phyloP scores from a whole-genome alignment of 2,113 vertebrate genomes.

The Sarotherodon lohbergeri region DNA sequence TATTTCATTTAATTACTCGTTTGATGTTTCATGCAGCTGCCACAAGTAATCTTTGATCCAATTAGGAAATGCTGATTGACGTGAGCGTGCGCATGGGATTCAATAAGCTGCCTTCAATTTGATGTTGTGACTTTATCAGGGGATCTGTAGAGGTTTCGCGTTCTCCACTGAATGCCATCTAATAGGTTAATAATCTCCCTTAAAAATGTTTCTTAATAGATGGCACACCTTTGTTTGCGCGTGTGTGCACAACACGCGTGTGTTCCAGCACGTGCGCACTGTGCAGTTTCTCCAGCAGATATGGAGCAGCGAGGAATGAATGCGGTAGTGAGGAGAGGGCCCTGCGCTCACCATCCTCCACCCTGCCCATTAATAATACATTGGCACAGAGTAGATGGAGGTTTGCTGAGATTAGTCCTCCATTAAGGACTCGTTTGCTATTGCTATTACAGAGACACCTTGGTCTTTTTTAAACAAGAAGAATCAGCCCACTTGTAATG shows the following conservation, averaged over 20 bases:
- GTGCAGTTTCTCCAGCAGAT: constrained; percentile 31
- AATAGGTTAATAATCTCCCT: constrained; percentile 39
- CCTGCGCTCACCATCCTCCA: constrained; percentile 47
- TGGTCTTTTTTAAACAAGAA: constrained; percentile 50
- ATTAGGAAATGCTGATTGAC: constrained; percentile 65
- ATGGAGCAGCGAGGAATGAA: constrained; percentile 67
- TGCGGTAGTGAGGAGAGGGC: constrained; percentile 57
- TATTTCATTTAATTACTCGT: constrained; percentile 71
- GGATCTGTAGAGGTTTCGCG: constrained; percentile 44
- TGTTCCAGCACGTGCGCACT: neutral
- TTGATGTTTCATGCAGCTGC: constrained; percentile 68
- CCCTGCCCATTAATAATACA: constrained; percentile 66
- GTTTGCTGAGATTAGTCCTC: constrained; percentile 58
- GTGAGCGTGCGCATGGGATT: constrained; percentile 39
- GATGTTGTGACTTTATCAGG: constrained; percentile 51
- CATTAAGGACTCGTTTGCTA: constrained; percentile 57
- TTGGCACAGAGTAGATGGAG: constrained; percentile 50
- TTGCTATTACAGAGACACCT: constrained; percentile 54
- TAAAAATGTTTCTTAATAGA: constrained; percentile 21
- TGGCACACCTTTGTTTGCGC: neutral
- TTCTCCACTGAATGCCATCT: constrained; percentile 27
- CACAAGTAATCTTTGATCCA: constrained; percentile 70
- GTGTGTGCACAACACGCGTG: neutral
- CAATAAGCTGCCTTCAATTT: constrained; percentile 54
- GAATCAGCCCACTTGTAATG: constrained; percentile 49